Conservation (phyloP, 2,888 invertebrate genomes). For the Physocephala rufipes region DNA sequence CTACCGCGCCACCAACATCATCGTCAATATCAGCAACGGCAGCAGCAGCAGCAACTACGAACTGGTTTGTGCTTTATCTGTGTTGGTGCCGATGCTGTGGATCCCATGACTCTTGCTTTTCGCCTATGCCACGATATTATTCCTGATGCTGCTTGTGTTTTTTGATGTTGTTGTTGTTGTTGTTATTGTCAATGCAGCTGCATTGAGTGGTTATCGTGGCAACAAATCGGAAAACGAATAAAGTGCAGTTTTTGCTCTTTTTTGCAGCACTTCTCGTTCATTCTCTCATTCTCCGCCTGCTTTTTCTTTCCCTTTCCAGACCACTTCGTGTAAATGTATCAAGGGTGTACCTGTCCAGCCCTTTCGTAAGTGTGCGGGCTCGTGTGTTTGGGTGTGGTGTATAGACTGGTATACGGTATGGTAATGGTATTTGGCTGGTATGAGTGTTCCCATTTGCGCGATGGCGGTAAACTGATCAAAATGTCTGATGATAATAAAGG, state of each 20-base stretch:
- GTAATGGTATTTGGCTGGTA: not conserved
- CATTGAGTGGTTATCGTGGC: slow-evolving; percentile 28
- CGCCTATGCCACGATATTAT: not conserved
- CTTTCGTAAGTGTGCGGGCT: not conserved
- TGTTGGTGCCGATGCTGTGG: slow-evolving; percentile 34
- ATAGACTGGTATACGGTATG: not conserved
- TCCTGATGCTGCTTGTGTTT: slow-evolving; percentile 2
- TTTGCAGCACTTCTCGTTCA: slow-evolving; percentile 22
- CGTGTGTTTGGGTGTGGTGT: slow-evolving; percentile 8
- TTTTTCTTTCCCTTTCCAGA: too few relatives aligned
- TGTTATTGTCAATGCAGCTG: slow-evolving; percentile 10
- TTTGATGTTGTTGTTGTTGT: slow-evolving; percentile 11
- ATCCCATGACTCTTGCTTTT: not conserved
- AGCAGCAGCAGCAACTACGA: slow-evolving; percentile 11
- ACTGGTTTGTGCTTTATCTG: slow-evolving; percentile 42
- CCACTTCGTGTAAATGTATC: not conserved
- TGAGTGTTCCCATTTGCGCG: slow-evolving; percentile 34
- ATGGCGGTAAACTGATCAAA: not conserved
- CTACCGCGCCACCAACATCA: not conserved
- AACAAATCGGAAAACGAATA: slow-evolving; percentile 39
- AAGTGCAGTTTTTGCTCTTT: slow-evolving; percentile 36
- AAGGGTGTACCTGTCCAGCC: not conserved
- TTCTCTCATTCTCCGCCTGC: not conserved
- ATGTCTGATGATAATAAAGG: slow-evolving; percentile 5
- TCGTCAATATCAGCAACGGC: not conserved